Conservation (phyloP, 1,140 invertebrate species). For the Archivesica marissinica region DNA sequence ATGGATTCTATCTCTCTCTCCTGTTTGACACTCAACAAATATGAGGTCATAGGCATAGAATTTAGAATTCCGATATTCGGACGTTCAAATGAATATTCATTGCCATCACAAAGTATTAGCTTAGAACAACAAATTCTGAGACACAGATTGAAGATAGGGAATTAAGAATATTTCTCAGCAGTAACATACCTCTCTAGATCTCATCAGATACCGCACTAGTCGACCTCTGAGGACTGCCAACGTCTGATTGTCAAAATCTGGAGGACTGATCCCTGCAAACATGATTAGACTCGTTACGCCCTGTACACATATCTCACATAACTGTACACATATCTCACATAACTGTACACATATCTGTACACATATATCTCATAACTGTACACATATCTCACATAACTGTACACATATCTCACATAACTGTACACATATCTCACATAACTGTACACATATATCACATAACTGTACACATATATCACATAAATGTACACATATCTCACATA, state of each 20-base stretch:
- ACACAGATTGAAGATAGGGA: too few species aligned
- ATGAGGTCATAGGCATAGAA: neutral
- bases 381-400: neutral
- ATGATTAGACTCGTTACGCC: neutral
- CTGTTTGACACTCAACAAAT: too few species aligned
- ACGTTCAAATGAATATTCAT: neutral
- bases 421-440: neutral
- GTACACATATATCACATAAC: too few species aligned
- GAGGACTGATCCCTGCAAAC: conserved; percentile 86
- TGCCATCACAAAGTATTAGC: too few species aligned
- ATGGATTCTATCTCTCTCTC: too few species aligned
- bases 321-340: neutral
- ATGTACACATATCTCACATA: too few species aligned
- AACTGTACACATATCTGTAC: neutral
- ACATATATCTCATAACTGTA: neutral
- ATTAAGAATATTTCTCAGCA: too few species aligned
- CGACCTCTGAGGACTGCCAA: conserved; percentile 96
- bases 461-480: too few species aligned
- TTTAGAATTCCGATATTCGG: neutral
- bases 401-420: neutral
- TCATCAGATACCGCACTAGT: conserved; percentile 96
- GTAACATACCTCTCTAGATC: conserved; percentile 92
- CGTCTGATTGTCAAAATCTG: conserved; percentile 92
- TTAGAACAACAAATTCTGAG: too few species aligned
- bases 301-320: neutral